These are phyloP conservation scores for Ligdia adustata DNA, from an alignment of 2,888 invertebrate genomes.

Conservation along the genomic window DNA sequence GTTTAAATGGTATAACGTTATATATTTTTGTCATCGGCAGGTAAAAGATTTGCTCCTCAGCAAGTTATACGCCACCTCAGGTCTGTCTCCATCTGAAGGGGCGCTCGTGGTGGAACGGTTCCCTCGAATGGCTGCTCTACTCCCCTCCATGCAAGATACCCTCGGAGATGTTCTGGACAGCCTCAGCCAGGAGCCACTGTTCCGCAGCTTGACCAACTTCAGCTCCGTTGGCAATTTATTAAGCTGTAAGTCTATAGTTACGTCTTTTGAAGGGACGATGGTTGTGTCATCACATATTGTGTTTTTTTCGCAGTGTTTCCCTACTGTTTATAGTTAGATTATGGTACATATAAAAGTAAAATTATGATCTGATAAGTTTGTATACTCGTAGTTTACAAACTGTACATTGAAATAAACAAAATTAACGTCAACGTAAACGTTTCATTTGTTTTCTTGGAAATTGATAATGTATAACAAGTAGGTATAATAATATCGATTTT, in stretches of 20 bases:
- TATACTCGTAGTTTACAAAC: too few species aligned
- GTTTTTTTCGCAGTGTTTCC: too few species aligned
- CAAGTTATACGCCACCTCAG: slow-evolving; percentile 75
- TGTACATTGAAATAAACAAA: too few species aligned
- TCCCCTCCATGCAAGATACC: slow-evolving; percentile 67
- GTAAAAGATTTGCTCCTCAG: slow-evolving; percentile 69
- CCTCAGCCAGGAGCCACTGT: slow-evolving; percentile 62
- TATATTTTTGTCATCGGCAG: slow-evolving; percentile 44
- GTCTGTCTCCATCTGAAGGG: slow-evolving; percentile 74
- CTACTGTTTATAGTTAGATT: too few species aligned
- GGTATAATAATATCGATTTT: too few species aligned
- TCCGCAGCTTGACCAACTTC: slow-evolving; percentile 55
- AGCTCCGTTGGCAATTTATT: slow-evolving; percentile 58
- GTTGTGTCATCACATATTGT: background rate
- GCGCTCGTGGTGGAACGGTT: slow-evolving; percentile 63
- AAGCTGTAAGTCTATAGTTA: slow-evolving; percentile 49
- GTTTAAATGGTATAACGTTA: too few species aligned
- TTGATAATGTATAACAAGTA: too few species aligned
- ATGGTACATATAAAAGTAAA: too few species aligned
- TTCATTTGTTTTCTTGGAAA: too few species aligned
- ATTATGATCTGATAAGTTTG: too few species aligned
- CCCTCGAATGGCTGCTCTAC: slow-evolving; percentile 65
- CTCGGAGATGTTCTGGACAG: slow-evolving; percentile 53
- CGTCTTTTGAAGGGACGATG: too few species aligned
- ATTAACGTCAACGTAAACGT: too few species aligned